Conservation (phyloP, 2,113 vertebrate genomes). For the Ophthalmolycus amberensis region DNA sequence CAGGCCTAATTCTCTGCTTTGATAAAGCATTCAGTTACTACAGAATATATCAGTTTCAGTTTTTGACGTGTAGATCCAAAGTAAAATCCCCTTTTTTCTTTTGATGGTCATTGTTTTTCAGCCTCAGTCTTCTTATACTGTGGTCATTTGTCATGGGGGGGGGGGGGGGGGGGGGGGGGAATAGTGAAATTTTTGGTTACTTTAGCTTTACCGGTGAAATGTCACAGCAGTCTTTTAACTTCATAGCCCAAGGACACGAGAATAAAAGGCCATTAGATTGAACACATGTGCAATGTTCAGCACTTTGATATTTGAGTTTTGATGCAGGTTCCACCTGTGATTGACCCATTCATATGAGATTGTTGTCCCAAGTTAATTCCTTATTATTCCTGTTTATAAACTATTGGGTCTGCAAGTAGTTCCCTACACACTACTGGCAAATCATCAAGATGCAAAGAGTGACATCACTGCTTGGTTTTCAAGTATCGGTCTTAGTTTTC, state of each 20-base stretch:
- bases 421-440: neutral
- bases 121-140: conserved; percentile 1
- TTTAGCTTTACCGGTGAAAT: conserved; percentile 12
- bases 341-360: neutral
- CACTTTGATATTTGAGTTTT: conserved; percentile 43
- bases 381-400: neutral
- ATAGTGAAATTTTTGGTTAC: neutral
- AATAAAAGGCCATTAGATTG: conserved; percentile 13
- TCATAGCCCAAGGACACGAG: conserved; percentile 33
- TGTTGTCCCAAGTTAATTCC: neutral
- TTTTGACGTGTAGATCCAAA: conserved; percentile 32
- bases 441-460: neutral
- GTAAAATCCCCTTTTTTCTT: conserved; percentile 28
- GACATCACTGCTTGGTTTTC: neutral
- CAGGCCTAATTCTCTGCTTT: conserved; percentile 69
- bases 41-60: conserved; percentile 61
- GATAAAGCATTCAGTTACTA: conserved; percentile 64
- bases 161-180: neutral
- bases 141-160: conserved; percentile 17
- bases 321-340: neutral
- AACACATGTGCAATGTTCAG: neutral
- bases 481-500: neutral
- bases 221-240: conserved; percentile 11
- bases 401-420: neutral
- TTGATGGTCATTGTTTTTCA: conserved; percentile 35